Evolutionary conservation across 2,113 vertebrate genomes (phyloP), one percentile per base, ranked within the genome.

Genomic region (Oncorhynchus tshawytscha): DNA sequence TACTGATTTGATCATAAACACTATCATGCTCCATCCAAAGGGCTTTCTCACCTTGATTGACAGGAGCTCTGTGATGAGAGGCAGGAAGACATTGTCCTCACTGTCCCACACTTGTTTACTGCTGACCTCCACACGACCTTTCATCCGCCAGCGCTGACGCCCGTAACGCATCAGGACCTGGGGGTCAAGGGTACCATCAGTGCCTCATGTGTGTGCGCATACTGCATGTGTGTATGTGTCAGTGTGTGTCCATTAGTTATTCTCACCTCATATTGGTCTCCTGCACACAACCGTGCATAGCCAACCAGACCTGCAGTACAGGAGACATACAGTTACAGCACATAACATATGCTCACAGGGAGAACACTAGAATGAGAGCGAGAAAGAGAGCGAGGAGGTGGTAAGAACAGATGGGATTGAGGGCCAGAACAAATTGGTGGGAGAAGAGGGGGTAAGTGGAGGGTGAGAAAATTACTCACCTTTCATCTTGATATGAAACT

Each of bases 401-500:
- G 39, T 11, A 22, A 62, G 51, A 54, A 54, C 51, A 54, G 16
- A 54, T 54, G 51, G 51, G 16, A 18, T 16, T 54, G 51, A 54
- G 51, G 51, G 51, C 1, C 51, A 18, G 51, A 54, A 54, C 51
- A 54, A 54, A 54, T 54, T 54, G 49, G 49, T 20, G n/a, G 59
- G 59, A n/a, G 59, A 11, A 62, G 20, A 20, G 13, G 20, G 25
- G 3, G 11, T n/a, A n/a, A n/a, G n/a, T n/a, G 39, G 25, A 65
- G 25, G 16, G 51, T 62, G 51, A 77, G 9, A 22, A 73, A 67
- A 59, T 81, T 54, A 89, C 91, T 88, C 91, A 99, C 98, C 98
- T 95, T 99, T 99, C 98, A 99, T 99, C 85, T 96, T 96, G 67
- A 99, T 72, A 2, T 98, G 97, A 92, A 99, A 99, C 83, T 99